Evolutionary conservation across 2,797 vertebrate species (phyloP).

Genomic region (Argentina silus): DNA sequence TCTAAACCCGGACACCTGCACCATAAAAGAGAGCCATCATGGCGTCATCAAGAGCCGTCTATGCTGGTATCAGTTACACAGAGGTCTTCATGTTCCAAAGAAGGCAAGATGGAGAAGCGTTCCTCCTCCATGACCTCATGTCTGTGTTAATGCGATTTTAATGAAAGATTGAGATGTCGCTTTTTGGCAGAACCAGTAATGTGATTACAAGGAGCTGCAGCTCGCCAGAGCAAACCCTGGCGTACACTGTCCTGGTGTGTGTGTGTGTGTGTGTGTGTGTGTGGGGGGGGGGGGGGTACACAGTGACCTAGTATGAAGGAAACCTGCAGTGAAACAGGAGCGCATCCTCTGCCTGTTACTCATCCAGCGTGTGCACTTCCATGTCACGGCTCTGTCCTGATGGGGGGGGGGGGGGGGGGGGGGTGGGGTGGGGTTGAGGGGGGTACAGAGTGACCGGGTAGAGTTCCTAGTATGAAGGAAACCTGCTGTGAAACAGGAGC

Average conservation of each 20-base stretch:
- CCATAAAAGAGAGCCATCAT: slow-evolving; percentile 31
- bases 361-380: slow-evolving; percentile 66
- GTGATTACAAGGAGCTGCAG: slow-evolving; percentile 62
- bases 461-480: slow-evolving; percentile 69
- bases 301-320: slow-evolving; percentile 61
- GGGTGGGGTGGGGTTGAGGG: too few species aligned
- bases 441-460: slow-evolving; percentile 58
- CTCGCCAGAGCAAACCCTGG: slow-evolving; percentile 57
- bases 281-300: too few species aligned
- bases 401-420: too few species aligned
- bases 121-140: slow-evolving; percentile 66
- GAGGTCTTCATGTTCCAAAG: slow-evolving; percentile 33
- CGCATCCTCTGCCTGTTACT: slow-evolving; percentile 68
- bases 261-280: too few species aligned
- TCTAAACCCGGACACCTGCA: slow-evolving; percentile 10
- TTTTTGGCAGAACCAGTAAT: slow-evolving; percentile 66
- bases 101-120: slow-evolving; percentile 48
- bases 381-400: slow-evolving; percentile 71
- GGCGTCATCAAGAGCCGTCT: slow-evolving; percentile 8
- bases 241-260: slow-evolving; percentile 50
- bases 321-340: slow-evolving; percentile 73
- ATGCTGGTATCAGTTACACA: slow-evolving; percentile 39
- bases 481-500: slow-evolving; percentile 71
- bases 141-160: slow-evolving; percentile 74
- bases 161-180: slow-evolving; percentile 75